Evolutionary conservation across 2,888 invertebrate genomes (phyloP).

Genomic region (Perithous albicinctus): DNA sequence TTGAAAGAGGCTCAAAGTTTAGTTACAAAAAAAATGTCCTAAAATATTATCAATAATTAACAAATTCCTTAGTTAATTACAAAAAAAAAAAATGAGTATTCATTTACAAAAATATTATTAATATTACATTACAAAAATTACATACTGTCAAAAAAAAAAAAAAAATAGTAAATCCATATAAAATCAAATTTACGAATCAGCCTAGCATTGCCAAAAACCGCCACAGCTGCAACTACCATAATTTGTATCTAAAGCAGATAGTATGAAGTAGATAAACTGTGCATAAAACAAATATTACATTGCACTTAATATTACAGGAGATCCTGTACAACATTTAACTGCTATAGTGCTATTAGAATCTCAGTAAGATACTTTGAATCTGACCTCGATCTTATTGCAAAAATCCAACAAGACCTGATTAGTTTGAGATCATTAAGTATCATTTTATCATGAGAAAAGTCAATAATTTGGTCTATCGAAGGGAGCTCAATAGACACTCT

Average conservation of each 20-base stretch:
- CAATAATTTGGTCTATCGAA: not conserved
- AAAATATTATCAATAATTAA: too few relatives aligned
- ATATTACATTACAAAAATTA: too few relatives aligned
- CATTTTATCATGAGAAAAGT: conserved; percentile 2
- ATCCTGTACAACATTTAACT: not conserved
- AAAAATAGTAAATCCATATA: not conserved
- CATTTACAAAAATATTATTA: too few relatives aligned
- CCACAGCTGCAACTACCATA: not conserved
- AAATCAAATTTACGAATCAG: not conserved
- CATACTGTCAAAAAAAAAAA: too few relatives aligned
- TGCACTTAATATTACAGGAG: not conserved
- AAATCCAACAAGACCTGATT: conserved; percentile 1
- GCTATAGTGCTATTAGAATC: conserved; percentile 15
- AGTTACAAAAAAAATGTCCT: not conserved
- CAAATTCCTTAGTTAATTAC: too few relatives aligned
- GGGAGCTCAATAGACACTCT: not conserved
- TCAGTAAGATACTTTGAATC: conserved; percentile 40
- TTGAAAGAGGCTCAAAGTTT: not conserved
- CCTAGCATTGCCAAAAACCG: not conserved
- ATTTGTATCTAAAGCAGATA: not conserved
- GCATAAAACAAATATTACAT: not conserved
- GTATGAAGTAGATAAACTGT: not conserved
- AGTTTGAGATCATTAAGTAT: not conserved
- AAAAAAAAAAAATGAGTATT: too few relatives aligned
- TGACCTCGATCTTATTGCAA: conserved; percentile 35